A percentile compares a stretch with the other conserved stretches of the same genome.
Conservation (phyloP, 2,113 vertebrate genomes). For the Cyrtonyx montezumae region DNA sequence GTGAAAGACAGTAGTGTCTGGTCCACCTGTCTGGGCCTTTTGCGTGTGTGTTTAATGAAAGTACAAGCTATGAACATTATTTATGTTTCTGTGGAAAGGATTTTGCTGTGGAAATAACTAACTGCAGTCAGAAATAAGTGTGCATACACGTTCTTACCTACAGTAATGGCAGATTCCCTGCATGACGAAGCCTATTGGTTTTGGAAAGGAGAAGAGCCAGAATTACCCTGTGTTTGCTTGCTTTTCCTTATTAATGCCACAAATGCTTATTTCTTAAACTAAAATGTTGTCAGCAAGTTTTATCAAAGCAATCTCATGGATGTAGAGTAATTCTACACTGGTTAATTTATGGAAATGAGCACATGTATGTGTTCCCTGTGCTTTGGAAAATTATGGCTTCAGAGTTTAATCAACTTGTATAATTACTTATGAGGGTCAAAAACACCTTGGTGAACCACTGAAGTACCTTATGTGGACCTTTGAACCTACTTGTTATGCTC, state of each 20-base stretch:
- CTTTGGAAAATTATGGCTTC: background rate
- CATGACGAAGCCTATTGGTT: background rate
- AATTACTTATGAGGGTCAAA: background rate
- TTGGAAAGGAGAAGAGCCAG: background rate
- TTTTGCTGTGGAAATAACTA: background rate
- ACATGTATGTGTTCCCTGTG: fast-evolving
- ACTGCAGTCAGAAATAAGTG: background rate
- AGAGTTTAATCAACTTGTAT: background rate
- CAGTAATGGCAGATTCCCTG: background rate
- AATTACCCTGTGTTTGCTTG: background rate
- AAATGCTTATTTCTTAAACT: background rate
- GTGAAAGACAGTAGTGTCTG: background rate
- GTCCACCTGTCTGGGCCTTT: background rate
- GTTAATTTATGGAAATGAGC: background rate
- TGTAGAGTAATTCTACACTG: background rate
- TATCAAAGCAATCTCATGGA: background rate
- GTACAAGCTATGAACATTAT: background rate
- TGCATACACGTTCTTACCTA: background rate
- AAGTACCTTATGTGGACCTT: background rate
- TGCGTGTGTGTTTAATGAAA: background rate
- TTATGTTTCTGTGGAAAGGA: constrained; percentile 6
- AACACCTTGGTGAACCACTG: background rate
- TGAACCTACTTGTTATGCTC: too few species aligned
- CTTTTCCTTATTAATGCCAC: background rate
- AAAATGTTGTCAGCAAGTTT: background rate